phyloP scores from a whole-genome alignment of 2,888 invertebrate species.

The Bugulina stolonifera region DNA sequence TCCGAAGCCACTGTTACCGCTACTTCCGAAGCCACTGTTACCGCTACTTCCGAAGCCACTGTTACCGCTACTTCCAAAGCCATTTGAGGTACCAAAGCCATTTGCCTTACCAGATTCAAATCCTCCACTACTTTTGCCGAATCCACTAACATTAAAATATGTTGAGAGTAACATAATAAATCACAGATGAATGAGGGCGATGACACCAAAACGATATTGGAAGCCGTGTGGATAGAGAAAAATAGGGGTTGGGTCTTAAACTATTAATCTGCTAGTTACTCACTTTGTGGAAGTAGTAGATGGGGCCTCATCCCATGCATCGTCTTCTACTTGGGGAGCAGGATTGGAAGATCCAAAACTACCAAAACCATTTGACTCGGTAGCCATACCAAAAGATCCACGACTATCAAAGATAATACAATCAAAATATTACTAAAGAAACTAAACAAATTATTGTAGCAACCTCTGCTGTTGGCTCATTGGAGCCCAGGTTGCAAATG shows the following conservation, averaged over 20 bases:
- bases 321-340: neutral
- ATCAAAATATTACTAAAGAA: too few species aligned
- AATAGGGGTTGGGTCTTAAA: too few species aligned
- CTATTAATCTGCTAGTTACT: too few species aligned
- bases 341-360: neutral
- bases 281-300: neutral
- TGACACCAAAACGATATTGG: too few species aligned
- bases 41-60: conserved; percentile 27
- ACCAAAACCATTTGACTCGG: neutral
- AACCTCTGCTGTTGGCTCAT: too few species aligned
- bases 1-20: neutral
- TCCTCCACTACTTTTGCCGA: conserved; percentile 23
- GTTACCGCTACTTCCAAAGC: conserved; percentile 28
- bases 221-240: too few species aligned
- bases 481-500: too few species aligned
- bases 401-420: neutral
- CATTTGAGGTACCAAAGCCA: conserved; percentile 9
- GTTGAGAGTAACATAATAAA: too few species aligned
- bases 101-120: neutral
- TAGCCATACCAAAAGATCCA: conserved; percentile 4
- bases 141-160: too few species aligned
- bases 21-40: neutral
- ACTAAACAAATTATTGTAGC: too few species aligned
- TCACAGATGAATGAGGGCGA: too few species aligned
- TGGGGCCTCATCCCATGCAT: conserved; percentile 11